Base-by-base conservation (phyloP, 1,140 invertebrate genomes). In the Asbolus verrucosus region DNA sequence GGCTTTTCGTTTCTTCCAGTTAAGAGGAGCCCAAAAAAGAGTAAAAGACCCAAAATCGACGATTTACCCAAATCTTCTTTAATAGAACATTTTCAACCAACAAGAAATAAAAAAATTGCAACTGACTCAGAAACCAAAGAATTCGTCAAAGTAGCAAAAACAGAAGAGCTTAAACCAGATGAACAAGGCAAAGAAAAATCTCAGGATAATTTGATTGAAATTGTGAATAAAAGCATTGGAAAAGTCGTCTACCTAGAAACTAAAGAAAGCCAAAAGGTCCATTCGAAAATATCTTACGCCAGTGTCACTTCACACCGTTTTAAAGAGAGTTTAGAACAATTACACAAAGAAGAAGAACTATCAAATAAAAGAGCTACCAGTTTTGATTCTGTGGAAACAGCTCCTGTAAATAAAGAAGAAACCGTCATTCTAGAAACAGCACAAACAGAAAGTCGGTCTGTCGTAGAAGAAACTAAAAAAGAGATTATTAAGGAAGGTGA, bases 211-310 rank as follows among this genome's bases (percentile, higher is more conserved):
- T 27, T 13, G 1, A 21, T 38, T 15, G 33, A 63, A n/a, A 41
- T 41, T 1, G 61, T 24, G n/a, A 39, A 63, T 63, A 38, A 14
- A 41, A 36, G 41, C 24, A 39, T 3, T 9, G 33, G 39, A 18
- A 39, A 63, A 24, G 33, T 11, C 5, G 61, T 38, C 9, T 63
- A 39, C 18, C 19, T 38, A 43, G 72, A 77, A 72, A 0, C 21
- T 39, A 74, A 72, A 65, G 69, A 75, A 54, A 75, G 69, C 33
- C 75, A 77, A 36, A 72, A 73, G 30, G 75, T 77, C 3, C 33
- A 21, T 6, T 36, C 75, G 11, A 2, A 50, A 14, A 46, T 76
- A 8, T 75, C 73, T 0, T 75, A 75, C 68, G 75, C 75, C 0
- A 73, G 65, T 54, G 31, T 76, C 33, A 50, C 73, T 4, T 71